Base-by-base conservation (phyloP, 2,888 invertebrate species). In the Polylopha cassiicola region DNA sequence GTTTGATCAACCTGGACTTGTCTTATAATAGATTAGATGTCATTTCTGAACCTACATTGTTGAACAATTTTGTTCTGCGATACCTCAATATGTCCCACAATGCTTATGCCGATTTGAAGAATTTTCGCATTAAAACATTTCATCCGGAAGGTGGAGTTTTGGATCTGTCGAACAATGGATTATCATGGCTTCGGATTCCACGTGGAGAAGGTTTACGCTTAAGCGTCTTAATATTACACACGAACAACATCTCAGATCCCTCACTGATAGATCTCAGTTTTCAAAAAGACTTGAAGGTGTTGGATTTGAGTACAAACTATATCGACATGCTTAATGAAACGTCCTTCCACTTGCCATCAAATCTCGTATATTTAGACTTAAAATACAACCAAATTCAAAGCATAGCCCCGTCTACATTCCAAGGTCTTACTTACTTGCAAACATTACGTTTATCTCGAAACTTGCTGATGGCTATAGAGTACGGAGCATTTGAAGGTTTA, bases 1-100 rank as follows among this genome's bases (percentile, higher is more conserved):
- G 64, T 39, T 60, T 85, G 16, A 70, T 78, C 37, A 77, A 74
- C 39, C 58, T 85, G n/a, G 84, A 85, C 53, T 55, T 85, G 21
- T 84, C 84, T 1, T 37, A 65, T 37, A 85, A 85, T 41, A 39
- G 29, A 4, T 52, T 85, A 10, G 58, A 72, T 4, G 53, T 55
- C 14, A 68, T 80, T n/a, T 73, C 80, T 0, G 67, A 67, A 31
- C 51, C 65, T 38, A 60, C 70, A 1, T 69, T 84, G 32, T 51
- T 47, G 2, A 64, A 65, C 16, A 76, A 64, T 39, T 50, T 62
- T 26, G 61, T 70, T 43, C 56, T 84, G 27, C 74, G 65, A 48
- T 50, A 59, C 33, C 56, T 84, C 0, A 82, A 84, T 43, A 65
- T 84, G 55, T 72, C 79, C 3, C 49, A 53, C 22, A 84, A 85